These are phyloP conservation scores for Piscicola geometra DNA, from an alignment of 2,888 invertebrate species.

Conservation along the genomic window DNA sequence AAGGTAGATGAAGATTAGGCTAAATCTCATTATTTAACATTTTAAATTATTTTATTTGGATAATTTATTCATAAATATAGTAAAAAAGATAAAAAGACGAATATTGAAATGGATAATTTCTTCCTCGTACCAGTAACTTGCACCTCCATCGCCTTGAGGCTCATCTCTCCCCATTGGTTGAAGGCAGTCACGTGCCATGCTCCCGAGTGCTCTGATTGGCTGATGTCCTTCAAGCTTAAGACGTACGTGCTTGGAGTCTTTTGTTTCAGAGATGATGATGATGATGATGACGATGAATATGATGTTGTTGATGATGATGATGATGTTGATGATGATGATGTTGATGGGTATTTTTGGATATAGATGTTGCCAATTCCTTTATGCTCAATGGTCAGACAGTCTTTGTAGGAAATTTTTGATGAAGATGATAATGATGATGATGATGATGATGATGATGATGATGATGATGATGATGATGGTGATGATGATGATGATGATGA, in stretches of 20 bases:
- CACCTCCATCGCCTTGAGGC: constrained; percentile 1
- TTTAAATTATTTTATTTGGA: too few species aligned
- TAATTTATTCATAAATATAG: too few species aligned
- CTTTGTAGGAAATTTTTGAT: not conserved
- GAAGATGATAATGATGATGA: not conserved
- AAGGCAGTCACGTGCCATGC: constrained; percentile 13
- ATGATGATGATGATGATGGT: not conserved
- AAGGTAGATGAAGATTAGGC: too few species aligned
- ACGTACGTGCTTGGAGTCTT: not conserved
- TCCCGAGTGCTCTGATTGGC: constrained; percentile 10
- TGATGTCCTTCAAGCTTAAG: constrained; percentile 3
- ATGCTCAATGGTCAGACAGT: too few species aligned
- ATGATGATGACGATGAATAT: constrained; percentile 5
- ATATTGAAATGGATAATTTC: not conserved
- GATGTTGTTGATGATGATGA: constrained; percentile 7
- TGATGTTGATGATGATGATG: constrained; percentile 15
- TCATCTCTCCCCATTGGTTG: constrained; percentile 26
- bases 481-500: not conserved
- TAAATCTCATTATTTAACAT: too few species aligned
- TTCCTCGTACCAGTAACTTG: constrained; percentile 1
- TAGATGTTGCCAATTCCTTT: too few species aligned
- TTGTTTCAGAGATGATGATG: not conserved
- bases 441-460: not conserved
- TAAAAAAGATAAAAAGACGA: too few species aligned
- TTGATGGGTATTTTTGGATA: not conserved